Evolutionary conservation across 2,888 invertebrate species (phyloP), one percentile per base, ranked within the genome.

Genomic region (Monopis laevigella): DNA sequence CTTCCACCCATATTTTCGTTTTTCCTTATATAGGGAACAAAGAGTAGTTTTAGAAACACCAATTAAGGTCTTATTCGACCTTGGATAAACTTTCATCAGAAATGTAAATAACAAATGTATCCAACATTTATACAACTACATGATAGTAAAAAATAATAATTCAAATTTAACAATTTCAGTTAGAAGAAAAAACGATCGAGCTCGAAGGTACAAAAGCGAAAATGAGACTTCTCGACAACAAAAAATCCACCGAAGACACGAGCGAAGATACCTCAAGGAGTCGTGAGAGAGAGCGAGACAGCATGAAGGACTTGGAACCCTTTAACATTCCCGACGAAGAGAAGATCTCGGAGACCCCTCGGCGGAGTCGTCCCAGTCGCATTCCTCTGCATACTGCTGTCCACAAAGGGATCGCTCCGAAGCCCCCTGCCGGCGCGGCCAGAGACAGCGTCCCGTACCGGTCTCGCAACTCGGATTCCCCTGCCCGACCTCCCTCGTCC

Each of bases 141-240:
- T n/a, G n/a, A n/a, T n/a, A n/a, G n/a, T n/a, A n/a, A n/a, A n/a
- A n/a, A n/a, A n/a, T n/a, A n/a, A n/a, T n/a, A n/a, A n/a, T n/a
- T n/a, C n/a, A n/a, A n/a, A n/a, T n/a, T n/a, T n/a, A n/a, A n/a
- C n/a, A n/a, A 29, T 65, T 57, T 11, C 78, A 93, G 91, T 70
- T 93, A 53, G 91, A 91, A 66, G 92, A 93, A 65, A 88, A 88
- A 61, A 89, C 86, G 56, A 91, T 92, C 53, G 91, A 93, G 62
- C 58, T 92, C 54, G 92, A 92, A 65, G 91, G 92, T n/a, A 90
- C 92, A 11, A 82, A 86, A 47, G 92, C 92, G 1, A 85, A 87
- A 43, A 83, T 91, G 43, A 84, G 92, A n/a, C 84, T 90, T 48
- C 69, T 91, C 47, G 91, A 91, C 58, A 85, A 48, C 41, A 44